Evolutionary conservation across 2,888 invertebrate genomes (phyloP).

Genomic region (Acrocyrtus sp.): DNA sequence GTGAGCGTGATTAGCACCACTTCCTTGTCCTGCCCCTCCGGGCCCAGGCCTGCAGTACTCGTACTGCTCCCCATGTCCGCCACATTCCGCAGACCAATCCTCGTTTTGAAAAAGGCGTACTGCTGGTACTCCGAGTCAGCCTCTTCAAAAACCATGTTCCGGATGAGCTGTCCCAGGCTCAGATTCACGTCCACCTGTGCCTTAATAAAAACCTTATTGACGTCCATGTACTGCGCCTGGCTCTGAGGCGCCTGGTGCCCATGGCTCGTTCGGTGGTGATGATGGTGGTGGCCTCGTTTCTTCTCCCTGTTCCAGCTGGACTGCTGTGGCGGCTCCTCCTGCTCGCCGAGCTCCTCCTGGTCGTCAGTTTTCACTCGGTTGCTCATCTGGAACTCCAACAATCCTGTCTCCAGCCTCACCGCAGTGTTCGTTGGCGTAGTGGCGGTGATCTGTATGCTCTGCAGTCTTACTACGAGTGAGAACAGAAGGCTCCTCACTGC

Average conservation of each 20-base stretch:
- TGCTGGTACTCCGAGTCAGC: conserved; percentile 98
- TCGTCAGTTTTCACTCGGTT: conserved; percentile 76
- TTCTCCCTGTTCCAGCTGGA: conserved; percentile 16
- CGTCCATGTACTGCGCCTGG: conserved; percentile 62
- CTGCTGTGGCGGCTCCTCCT: conserved; percentile 8
- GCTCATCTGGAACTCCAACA: conserved; percentile 91
- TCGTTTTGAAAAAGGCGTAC: conserved; percentile 97
- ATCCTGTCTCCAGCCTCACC: conserved; percentile 94
- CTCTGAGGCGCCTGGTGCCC: background rate
- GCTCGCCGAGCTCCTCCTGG: conserved; percentile 18
- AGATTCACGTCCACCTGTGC: conserved; percentile 94
- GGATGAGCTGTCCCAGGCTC: conserved; percentile 91
- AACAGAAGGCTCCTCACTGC: conserved; percentile 77
- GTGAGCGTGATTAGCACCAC: conserved; percentile 91
- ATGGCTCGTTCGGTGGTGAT: conserved; percentile 25
- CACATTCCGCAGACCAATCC: conserved; percentile 73
- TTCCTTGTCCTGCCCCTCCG: conserved; percentile 74
- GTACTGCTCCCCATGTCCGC: conserved; percentile 63
- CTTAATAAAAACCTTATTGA: conserved; percentile 78
- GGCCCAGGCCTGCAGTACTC: conserved; percentile 64
- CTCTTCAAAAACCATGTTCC: conserved; percentile 96
- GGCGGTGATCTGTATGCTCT: conserved; percentile 95
- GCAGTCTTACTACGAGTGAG: conserved; percentile 81
- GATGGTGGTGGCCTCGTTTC: conserved; percentile 64
- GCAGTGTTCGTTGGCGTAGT: conserved; percentile 98